These are phyloP conservation scores for Hormaphis cornu DNA, from an alignment of 1,140 invertebrate genomes.

Conservation along the genomic window DNA sequence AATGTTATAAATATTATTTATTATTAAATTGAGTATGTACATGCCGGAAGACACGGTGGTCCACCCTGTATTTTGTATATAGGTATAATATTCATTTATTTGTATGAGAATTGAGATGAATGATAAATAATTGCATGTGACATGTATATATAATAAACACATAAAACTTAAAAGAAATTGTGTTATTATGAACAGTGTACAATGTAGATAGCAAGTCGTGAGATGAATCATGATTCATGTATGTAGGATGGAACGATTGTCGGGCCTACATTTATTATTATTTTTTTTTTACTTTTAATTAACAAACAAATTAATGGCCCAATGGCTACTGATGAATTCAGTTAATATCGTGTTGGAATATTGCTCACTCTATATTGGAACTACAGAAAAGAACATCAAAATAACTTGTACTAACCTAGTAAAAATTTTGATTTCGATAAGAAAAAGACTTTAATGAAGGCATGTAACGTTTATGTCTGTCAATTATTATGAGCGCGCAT, in stretches of 20 bases:
- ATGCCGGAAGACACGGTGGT: too few species aligned
- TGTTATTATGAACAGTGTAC: not conserved
- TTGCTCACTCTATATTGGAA: too few species aligned
- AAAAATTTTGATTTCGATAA: too few species aligned
- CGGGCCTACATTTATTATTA: constrained; percentile 1
- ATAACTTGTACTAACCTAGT: not conserved
- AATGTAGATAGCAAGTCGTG: not conserved
- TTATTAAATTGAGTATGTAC: too few species aligned
- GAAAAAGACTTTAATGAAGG: not conserved
- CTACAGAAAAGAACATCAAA: not conserved
- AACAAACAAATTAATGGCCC: not conserved
- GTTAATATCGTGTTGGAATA: too few species aligned
- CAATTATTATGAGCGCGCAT: not conserved
- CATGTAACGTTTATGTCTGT: not conserved
- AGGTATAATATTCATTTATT: not conserved
- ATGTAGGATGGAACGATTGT: not conserved
- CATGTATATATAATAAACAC: not conserved
- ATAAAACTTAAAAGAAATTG: not conserved
- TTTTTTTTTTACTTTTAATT: not conserved
- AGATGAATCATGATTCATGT: too few species aligned
- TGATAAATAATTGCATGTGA: constrained; percentile 9
- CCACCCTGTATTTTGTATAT: not conserved
- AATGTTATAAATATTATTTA: too few species aligned
- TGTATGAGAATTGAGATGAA: not conserved
- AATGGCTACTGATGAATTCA: too few species aligned